Base-by-base conservation (phyloP, 2,113 vertebrate species). In the Mesitornis unicolor region DNA sequence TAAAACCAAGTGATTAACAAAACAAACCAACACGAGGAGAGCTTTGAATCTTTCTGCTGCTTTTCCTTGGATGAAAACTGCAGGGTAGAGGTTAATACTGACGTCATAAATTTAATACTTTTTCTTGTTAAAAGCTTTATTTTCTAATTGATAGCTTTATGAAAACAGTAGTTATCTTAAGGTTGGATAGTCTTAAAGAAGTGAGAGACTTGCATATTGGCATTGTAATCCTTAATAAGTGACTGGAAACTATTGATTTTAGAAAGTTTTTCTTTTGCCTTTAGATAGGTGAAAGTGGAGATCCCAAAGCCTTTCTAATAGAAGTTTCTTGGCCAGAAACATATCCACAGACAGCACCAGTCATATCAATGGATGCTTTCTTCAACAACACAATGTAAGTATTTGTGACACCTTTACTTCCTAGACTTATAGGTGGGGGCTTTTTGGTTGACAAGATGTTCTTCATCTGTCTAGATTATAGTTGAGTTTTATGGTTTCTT, bases 331-430 rank as follows among this genome's bases (percentile, higher is more conserved):
- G 99, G 99, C 99, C 99, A 8, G 99, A 99, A 97, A 98, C 97
- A 1, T 99, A 99, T 82, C 99, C 99, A 18, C 99, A 99, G 51
- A 98, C 98, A 10, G 98, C 99, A 69, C 99, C 99, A 13, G 91
- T 98, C 56, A 98, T 99, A 95, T 99, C 99, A 1, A 98, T 99
- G 91, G 99, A 99, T 57, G 98, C 99, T 75, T 99, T 99, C 97
- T 99, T 99, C 97, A 99, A 99, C 97, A 99, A 99, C 93, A 99
- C 98, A 57, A 98, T 99, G 99, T 99, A 93, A 98, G 99, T 96
- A n/a, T 54, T 85, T 54, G 29, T 33, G 31, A n/a, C 26, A 71
- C 13, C 80, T 88, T 73, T 11, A 3, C 61, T 87, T 38, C 57
- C 40, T 79, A 56, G 31, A 48, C 26, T 80, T 60, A 16, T 45